Percentiles rank a stretch among this genome's conserved stretches.
Evolutionary conservation across 1,140 invertebrate genomes (phyloP).

Genomic region (Brachionus plicatilis): DNA sequence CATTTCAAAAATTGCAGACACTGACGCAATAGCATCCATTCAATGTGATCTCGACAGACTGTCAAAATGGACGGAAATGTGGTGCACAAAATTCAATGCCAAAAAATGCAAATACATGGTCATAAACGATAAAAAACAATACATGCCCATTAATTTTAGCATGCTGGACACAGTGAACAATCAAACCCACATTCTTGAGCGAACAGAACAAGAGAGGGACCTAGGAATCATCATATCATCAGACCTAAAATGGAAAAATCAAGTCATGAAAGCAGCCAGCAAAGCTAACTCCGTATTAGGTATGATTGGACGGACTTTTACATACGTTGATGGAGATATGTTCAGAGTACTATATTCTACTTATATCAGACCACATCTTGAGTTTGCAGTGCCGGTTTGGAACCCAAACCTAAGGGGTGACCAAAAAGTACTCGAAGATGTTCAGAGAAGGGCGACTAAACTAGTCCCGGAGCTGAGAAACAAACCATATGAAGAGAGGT

Average conservation of each 20-base stretch:
- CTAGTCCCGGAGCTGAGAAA: too few species aligned
- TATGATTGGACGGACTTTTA: too few species aligned
- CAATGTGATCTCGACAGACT: not conserved
- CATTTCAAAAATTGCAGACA: too few species aligned
- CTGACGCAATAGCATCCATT: not conserved
- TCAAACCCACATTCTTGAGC: not conserved
- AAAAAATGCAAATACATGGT: not conserved
- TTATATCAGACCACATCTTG: too few species aligned
- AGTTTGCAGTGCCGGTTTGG: too few species aligned
- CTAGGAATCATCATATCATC: not conserved
- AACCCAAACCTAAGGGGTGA: too few species aligned
- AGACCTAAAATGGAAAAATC: constrained; percentile 9
- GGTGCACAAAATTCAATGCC: not conserved
- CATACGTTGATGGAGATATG: too few species aligned
- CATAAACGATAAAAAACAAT: not conserved
- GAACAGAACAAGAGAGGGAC: not conserved
- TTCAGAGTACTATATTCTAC: too few species aligned
- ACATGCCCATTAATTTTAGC: not conserved
- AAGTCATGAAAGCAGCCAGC: not conserved
- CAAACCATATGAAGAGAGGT: too few species aligned
- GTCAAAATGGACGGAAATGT: not conserved
- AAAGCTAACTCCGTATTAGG: too few species aligned
- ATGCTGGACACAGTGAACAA: not conserved
- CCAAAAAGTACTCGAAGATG: too few species aligned
- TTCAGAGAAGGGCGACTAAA: too few species aligned